Evolutionary conservation across 2,888 invertebrate species (phyloP).

Genomic region (Ornithoptera alexandrae): DNA sequence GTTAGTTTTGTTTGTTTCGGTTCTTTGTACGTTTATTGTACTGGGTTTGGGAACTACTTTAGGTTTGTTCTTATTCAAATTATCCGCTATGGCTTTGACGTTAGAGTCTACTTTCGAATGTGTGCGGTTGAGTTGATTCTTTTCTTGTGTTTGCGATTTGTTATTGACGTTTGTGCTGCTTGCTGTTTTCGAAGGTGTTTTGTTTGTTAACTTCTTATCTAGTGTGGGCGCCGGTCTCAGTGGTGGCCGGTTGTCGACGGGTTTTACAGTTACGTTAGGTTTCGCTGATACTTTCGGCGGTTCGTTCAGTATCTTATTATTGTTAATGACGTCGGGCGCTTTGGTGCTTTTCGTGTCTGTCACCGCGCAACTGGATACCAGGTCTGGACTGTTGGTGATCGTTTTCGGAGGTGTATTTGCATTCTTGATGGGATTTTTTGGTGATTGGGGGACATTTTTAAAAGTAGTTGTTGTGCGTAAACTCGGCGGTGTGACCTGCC

Average conservation of each 20-base stretch:
- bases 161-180: slow-evolving; percentile 50
- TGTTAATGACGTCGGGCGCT: slow-evolving; percentile 82
- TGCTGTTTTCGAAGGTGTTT: slow-evolving; percentile 56
- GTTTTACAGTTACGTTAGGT: slow-evolving; percentile 63
- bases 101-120: slow-evolving; percentile 66
- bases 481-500: slow-evolving; percentile 76
- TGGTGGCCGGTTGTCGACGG: slow-evolving; percentile 65
- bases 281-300: slow-evolving; percentile 73
- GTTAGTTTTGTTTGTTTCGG: slow-evolving; percentile 60
- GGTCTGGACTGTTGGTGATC: slow-evolving; percentile 83
- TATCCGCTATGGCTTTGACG: slow-evolving; percentile 72
- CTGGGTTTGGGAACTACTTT: slow-evolving; percentile 72
- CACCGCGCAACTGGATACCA: slow-evolving; percentile 86
- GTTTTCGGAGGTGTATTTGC: slow-evolving; percentile 50
- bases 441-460: slow-evolving; percentile 63
- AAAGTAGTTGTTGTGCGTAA: slow-evolving; percentile 69
- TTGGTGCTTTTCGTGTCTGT: slow-evolving; percentile 74
- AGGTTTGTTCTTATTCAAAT: slow-evolving; percentile 71
- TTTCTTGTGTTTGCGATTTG: slow-evolving; percentile 47
- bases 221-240: slow-evolving; percentile 58
- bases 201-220: slow-evolving; percentile 64
- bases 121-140: slow-evolving; percentile 56
- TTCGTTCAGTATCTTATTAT: slow-evolving; percentile 66
- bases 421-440: slow-evolving; percentile 60
- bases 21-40: slow-evolving; percentile 50